These are phyloP conservation scores for Saguinus imperator DNA, from an alignment of 2,113 vertebrate genomes.

Conservation along the genomic window DNA sequence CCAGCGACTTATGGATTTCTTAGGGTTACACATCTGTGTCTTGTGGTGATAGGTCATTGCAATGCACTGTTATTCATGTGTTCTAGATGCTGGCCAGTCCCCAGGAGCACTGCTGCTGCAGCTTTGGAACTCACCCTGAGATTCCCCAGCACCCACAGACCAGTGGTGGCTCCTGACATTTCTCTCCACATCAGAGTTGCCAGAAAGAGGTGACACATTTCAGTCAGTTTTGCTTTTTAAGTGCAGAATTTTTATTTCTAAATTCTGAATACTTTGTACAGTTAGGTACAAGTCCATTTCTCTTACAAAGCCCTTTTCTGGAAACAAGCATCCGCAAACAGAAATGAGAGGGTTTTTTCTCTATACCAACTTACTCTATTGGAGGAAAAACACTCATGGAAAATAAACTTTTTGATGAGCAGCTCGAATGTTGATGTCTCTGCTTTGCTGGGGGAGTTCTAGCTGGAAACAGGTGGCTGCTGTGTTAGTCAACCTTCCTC, in stretches of 20 bases:
- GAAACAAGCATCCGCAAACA: neutral
- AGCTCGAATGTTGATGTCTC: slow-evolving; percentile 66
- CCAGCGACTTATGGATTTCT: neutral
- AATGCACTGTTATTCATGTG: accelerated
- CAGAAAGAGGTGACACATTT: neutral
- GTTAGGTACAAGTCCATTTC: neutral
- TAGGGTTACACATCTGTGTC: neutral
- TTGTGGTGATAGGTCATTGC: accelerated
- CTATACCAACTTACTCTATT: slow-evolving; percentile 59
- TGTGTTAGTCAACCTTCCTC: slow-evolving; percentile 79
- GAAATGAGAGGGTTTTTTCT: slow-evolving; percentile 19
- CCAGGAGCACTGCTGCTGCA: too few relatives aligned
- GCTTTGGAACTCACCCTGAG: neutral
- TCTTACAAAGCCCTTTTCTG: neutral
- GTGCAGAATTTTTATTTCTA: neutral
- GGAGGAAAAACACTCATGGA: slow-evolving; percentile 71
- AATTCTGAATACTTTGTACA: neutral
- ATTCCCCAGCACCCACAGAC: neutral
- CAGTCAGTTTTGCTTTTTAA: neutral
- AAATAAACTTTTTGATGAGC: slow-evolving; percentile 75
- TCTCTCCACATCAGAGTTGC: neutral
- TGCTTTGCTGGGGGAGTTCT: slow-evolving; percentile 61
- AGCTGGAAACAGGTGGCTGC: slow-evolving; percentile 83
- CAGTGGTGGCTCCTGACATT: neutral
- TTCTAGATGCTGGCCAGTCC: neutral